Conservation (phyloP, 2,113 vertebrate species). For the Ptychochromis oligacanthus region DNA sequence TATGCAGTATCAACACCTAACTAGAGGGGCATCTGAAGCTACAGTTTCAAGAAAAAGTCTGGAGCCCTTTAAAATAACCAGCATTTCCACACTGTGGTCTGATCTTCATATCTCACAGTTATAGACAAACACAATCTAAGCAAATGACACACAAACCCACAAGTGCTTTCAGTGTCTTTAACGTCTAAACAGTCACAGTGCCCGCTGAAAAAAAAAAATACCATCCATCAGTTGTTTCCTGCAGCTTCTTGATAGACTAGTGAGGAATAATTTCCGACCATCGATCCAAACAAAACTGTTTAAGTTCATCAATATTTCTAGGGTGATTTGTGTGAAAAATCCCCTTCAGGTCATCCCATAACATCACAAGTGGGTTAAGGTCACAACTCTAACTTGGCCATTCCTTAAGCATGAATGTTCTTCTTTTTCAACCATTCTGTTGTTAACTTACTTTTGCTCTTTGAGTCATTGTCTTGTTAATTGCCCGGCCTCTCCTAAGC, state of each 20-base stretch:
- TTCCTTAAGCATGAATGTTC: background rate
- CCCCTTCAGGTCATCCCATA: too few relatives aligned
- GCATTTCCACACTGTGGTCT: background rate
- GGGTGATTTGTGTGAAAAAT: background rate
- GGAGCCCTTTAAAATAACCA: background rate
- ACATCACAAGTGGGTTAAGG: background rate
- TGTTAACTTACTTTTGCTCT: background rate
- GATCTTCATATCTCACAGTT: background rate
- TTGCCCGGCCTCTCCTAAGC: background rate
- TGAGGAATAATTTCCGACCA: background rate
- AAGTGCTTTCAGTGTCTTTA: background rate
- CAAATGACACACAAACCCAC: background rate
- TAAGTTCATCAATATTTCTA: too few relatives aligned
- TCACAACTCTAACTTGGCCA: background rate
- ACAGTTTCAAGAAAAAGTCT: background rate
- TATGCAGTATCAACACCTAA: background rate
- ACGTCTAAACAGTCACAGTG: background rate
- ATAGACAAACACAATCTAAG: background rate
- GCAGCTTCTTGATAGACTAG: background rate
- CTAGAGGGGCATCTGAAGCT: background rate
- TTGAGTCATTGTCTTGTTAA: background rate
- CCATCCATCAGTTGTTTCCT: background rate
- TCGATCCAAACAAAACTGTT: too few relatives aligned
- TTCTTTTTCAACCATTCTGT: too few relatives aligned
- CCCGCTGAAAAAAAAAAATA: background rate